A percentile compares a stretch with the other conserved stretches of the same genome.
These are phyloP conservation scores for western clawed frog (Xenopus tropicalis) DNA, from an alignment of 2,113 vertebrate species.

Conservation along the genomic window UCB_Xtro_10.0 CM004446.2:70588501-70589000, in stretches of 20 bases:
- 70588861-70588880: constrained; percentile 34
- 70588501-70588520: too few relatives aligned
- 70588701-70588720: not conserved
- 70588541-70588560: too few relatives aligned
- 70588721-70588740: constrained; percentile 10
- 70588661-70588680: too few relatives aligned
- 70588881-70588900: constrained; percentile 40
- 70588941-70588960: constrained; percentile 47
- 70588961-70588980: constrained; percentile 45
- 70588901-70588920: constrained; percentile 42
- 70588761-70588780: constrained; percentile 22
- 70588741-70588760: constrained; percentile 29
- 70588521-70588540: too few relatives aligned
- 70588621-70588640: too few relatives aligned
- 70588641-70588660: too few relatives aligned
- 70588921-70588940: constrained; percentile 44
- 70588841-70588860: constrained; percentile 46
- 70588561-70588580: too few relatives aligned
- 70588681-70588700: not conserved
- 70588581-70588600: too few relatives aligned
- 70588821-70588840: constrained; percentile 43
- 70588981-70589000: constrained; percentile 45
- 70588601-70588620: too few relatives aligned
- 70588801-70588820: constrained; percentile 30
- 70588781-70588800: constrained; percentile 35